These are phyloP conservation scores for Heliconius hewitsoni DNA, from an alignment of 1,140 invertebrate species.

Conservation along the genomic window DNA sequence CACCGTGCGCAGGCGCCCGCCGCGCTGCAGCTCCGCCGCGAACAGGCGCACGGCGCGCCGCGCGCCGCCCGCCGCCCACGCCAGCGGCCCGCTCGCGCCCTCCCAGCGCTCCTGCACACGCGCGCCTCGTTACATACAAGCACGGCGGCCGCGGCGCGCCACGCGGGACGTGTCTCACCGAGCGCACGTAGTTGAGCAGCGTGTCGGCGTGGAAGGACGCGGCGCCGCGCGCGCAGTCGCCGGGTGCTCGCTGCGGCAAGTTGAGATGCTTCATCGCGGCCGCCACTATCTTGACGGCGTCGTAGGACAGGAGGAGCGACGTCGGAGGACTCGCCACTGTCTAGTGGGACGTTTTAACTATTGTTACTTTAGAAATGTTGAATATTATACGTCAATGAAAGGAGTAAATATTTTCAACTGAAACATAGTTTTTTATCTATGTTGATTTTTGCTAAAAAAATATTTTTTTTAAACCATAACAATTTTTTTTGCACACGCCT, in stretches of 20 bases:
- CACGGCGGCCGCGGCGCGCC: too few species aligned
- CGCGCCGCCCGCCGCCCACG: constrained; percentile 56
- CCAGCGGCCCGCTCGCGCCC: constrained; percentile 47
- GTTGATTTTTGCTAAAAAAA: too few species aligned
- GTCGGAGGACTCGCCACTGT: constrained; percentile 47
- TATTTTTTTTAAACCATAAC: too few species aligned
- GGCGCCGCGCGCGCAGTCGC: constrained; percentile 39
- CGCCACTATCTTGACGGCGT: constrained; percentile 48
- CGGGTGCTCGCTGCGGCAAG: constrained; percentile 39
- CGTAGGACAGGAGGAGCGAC: constrained; percentile 58
- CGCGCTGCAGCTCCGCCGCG: constrained; percentile 59
- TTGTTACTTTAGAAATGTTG: not conserved
- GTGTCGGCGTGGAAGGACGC: constrained; percentile 69
- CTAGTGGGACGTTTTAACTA: constrained; percentile 9
- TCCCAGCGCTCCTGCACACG: constrained; percentile 46
- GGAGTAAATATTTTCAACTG: too few species aligned
- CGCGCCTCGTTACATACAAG: too few species aligned
- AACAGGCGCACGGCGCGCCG: constrained; percentile 49
- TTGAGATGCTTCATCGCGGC: constrained; percentile 41
- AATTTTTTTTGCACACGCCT: too few species aligned
- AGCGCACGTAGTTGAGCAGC: constrained; percentile 67
- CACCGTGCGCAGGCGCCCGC: constrained; percentile 49
- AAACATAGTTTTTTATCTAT: too few species aligned
- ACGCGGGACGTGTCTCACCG: constrained; percentile 40
- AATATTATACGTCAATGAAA: too few species aligned